phyloP scores from a whole-genome alignment of 2,888 invertebrate genomes.

The Folsomia manolachei region DNA sequence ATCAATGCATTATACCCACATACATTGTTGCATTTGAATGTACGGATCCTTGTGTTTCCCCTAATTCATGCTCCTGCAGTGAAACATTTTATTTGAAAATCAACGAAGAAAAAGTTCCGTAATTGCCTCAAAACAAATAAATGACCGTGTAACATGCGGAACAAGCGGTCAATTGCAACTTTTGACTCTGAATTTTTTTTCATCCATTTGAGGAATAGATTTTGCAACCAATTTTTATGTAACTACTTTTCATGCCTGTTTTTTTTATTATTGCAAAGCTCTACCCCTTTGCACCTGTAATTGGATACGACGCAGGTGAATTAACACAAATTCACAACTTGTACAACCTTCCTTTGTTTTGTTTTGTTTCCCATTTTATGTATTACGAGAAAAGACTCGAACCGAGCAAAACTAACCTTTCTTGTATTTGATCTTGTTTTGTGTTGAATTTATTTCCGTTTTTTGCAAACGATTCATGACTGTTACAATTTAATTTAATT shows the following conservation, averaged over 20 bases:
- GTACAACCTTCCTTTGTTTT: not conserved
- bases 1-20: no score
- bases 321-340: not conserved
- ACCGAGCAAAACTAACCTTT: no score
- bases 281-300: not conserved
- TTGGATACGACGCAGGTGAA: not conserved
- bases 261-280: not conserved
- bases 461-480: no score
- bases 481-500: not conserved
- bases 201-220: not conserved
- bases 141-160: not conserved
- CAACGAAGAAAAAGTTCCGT: not conserved
- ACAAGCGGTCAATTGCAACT: not conserved
- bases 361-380: not conserved
- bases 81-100: not conserved
- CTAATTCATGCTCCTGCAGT: not conserved
- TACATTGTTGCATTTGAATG: no score
- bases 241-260: no score
- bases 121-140: conserved; percentile 7
- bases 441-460: no score
- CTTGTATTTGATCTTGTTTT: no score
- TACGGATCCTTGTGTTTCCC: not conserved
- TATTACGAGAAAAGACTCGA: no score
- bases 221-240: conserved; percentile 1
- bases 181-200: not conserved